Evolutionary conservation across 2,113 vertebrate species (phyloP).

Genomic region (Tachuris rubrigastra): DNA sequence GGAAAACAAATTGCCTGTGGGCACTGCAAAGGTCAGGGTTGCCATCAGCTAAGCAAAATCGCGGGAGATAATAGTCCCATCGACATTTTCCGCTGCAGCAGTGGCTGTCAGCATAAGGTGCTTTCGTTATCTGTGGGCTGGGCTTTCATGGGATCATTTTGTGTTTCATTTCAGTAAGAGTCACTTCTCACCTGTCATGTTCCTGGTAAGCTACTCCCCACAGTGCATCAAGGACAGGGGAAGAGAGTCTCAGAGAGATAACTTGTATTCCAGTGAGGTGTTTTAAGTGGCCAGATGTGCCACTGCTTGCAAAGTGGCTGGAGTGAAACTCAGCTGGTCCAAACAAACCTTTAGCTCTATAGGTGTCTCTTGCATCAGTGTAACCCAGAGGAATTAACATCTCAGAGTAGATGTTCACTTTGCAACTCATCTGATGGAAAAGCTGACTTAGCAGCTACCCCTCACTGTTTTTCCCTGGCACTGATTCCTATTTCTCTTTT

Average conservation of each 20-base stretch:
- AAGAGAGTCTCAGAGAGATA: not conserved
- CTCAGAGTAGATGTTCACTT: not conserved
- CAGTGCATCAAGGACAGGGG: not conserved
- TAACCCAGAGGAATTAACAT: not conserved
- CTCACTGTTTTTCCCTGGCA: not conserved
- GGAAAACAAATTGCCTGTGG: constrained; percentile 55
- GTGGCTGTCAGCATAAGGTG: constrained; percentile 11
- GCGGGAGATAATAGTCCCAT: not conserved
- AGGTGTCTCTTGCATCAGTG: not conserved
- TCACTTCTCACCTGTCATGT: not conserved
- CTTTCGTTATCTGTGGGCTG: constrained; percentile 51
- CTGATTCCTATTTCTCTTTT: not conserved
- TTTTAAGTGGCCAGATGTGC: not conserved
- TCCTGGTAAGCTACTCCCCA: not conserved
- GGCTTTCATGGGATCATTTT: not conserved
- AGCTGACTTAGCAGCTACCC: not conserved
- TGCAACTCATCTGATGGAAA: not conserved
- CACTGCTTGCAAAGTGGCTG: too few relatives aligned
- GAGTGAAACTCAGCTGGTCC: not conserved
- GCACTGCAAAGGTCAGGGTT: constrained; percentile 43
- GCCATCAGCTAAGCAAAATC: constrained; percentile 13
- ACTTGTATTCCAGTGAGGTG: not conserved
- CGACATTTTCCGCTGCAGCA: constrained; percentile 19
- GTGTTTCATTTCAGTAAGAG: not conserved
- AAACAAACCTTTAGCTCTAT: not conserved